A percentile compares a stretch with the other conserved stretches of the same genome.
These are phyloP conservation scores for Agapornis roseicollis DNA, from an alignment of 2,113 vertebrate species.

Conservation along the genomic window DNA sequence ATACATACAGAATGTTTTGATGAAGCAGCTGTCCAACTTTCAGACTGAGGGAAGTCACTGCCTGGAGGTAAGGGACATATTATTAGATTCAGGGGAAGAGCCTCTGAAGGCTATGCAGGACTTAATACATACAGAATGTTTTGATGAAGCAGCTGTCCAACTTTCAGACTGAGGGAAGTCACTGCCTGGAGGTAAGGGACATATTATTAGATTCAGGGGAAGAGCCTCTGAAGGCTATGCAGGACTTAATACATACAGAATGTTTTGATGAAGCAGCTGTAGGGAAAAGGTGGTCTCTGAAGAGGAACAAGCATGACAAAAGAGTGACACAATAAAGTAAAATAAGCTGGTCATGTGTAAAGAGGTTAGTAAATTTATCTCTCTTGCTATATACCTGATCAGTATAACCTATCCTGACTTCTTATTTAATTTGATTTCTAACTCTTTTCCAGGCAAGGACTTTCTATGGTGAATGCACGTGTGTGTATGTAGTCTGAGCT, in stretches of 20 bases:
- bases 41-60: background rate
- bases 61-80: background rate
- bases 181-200: background rate
- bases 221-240: accelerated
- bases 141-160: background rate
- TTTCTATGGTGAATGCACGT: background rate
- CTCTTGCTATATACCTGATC: background rate
- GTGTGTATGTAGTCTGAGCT: background rate
- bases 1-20: no score
- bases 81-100: background rate
- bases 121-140: background rate
- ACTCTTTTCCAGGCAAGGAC: background rate
- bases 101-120: accelerated
- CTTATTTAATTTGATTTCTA: background rate
- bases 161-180: background rate
- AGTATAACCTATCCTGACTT: background rate
- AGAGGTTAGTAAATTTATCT: background rate
- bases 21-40: no score
- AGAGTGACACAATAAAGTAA: background rate
- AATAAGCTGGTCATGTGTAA: background rate
- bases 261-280: background rate
- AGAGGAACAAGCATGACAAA: background rate
- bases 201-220: background rate
- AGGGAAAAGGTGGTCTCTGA: background rate
- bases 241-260: background rate